Base-by-base conservation (phyloP, 2,797 vertebrate species). In the Harpagifer antarcticus region DNA sequence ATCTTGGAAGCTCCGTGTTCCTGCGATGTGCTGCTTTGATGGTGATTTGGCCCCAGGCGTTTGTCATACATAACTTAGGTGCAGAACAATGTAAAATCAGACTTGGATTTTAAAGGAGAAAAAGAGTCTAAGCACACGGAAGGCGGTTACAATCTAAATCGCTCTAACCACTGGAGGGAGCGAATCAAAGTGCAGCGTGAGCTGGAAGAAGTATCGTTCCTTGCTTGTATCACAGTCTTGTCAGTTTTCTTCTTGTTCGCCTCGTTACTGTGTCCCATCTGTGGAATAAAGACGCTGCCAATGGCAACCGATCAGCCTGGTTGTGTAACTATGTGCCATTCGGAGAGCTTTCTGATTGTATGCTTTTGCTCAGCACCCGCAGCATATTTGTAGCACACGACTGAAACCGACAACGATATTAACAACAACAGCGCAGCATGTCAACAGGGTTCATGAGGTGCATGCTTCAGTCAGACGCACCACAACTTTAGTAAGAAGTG, bases 61-160 rank as follows among this genome's bases (percentile, higher is more conserved):
- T 96, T 95, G 95, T 96, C 96, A 96, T 94, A 94, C 93, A 94
- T 95, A 95, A 94, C 93, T 95, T 95, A 95, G 91, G 72, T 94
- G 92, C 93, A 95, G 96, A 96, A 96, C 96, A 96, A 96, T 96
- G 95, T 93, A 87, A 95, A 91, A 94, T 93, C 92, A 93, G 91
- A 91, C 87, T 88, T 88, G 76, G 90, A 93, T 96, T 94, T 91
- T 82, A 82, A 88, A 89, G 87, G 76, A 85, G 81, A 90, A 89
- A 93, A 93, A 86, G 65, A 92, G 81, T 84, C 86, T 81, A 93
- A 95, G 89, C 90, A 89, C 74, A 94, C 93, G 95, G 93, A 94
- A 87, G 85, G 93, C 89, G 92, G 93, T 94, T 95, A 92, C 92
- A 95, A 94, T 96, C 94, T 95, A 96, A 92, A 95, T 93, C 89